Percentiles rank a stretch among this genome's conserved stretches.
Evolutionary conservation across 1,140 invertebrate species (phyloP).

Genomic region (Plectrocnemia conspersa): DNA sequence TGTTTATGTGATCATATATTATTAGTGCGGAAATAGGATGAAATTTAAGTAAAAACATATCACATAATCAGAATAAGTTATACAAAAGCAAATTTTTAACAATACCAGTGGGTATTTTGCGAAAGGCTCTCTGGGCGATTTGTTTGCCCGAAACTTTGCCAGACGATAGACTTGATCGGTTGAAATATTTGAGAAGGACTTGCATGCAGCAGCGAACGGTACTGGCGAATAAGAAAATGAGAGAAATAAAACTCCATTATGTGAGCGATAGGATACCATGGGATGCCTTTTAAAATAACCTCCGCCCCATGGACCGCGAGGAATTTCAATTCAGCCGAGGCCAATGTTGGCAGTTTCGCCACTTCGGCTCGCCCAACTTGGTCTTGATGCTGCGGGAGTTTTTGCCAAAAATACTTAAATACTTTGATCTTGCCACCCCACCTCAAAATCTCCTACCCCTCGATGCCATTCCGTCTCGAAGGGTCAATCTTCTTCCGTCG

Average conservation of each 20-base stretch:
- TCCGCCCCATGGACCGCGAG: slow-evolving; percentile 18
- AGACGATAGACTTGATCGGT: slow-evolving; percentile 18
- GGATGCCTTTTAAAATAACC: slow-evolving; percentile 27
- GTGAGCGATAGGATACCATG: slow-evolving; percentile 19
- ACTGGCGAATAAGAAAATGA: slow-evolving; percentile 18
- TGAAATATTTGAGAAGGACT: slow-evolving; percentile 18
- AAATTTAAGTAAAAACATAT: too few species aligned
- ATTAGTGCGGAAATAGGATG: too few species aligned
- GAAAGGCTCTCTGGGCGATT: too few species aligned
- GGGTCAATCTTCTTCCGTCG: background rate
- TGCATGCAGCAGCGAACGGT: too few species aligned
- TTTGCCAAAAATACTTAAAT: slow-evolving; percentile 7
- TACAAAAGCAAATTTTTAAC: too few species aligned
- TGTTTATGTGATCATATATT: too few species aligned
- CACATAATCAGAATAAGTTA: too few species aligned
- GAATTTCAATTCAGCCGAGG: slow-evolving; percentile 21
- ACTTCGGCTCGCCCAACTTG: background rate
- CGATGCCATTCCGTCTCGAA: background rate
- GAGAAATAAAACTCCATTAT: slow-evolving; percentile 26
- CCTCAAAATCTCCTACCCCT: background rate
- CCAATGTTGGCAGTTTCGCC: background rate
- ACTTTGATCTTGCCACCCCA: background rate
- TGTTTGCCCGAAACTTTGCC: too few species aligned
- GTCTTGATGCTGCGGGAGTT: background rate
- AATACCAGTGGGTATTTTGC: too few species aligned